Evolutionary conservation across 1,140 invertebrate genomes (phyloP).

Genomic region (Idris sp.): DNA sequence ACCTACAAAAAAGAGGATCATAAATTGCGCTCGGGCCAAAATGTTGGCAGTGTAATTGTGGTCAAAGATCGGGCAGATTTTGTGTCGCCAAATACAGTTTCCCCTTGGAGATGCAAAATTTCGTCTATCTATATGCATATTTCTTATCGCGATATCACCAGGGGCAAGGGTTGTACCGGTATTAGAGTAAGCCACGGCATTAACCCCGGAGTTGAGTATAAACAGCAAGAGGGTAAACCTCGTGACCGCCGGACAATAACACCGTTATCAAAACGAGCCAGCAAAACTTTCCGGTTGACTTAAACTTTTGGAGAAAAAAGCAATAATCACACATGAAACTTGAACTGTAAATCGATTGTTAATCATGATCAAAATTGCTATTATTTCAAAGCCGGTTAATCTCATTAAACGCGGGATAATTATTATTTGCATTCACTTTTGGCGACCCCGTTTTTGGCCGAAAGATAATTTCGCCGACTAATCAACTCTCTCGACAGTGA

Average conservation of each 20-base stretch:
- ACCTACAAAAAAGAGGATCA: too few species aligned
- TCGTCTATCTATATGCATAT: conserved; percentile 69
- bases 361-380: not conserved
- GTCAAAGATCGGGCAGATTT: conserved; percentile 51
- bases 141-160: conserved; percentile 74
- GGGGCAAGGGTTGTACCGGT: conserved; percentile 74
- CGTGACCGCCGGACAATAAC: conserved; percentile 72
- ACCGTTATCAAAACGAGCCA: conserved; percentile 71
- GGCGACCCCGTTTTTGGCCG: conserved; percentile 9
- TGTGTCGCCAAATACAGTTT: conserved; percentile 35
- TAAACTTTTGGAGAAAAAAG: conserved; percentile 57
- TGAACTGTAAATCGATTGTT: too few species aligned
- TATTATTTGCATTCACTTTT: not conserved
- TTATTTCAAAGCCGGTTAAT: not conserved
- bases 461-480: conserved; percentile 25
- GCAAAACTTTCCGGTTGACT: conserved; percentile 40
- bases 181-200: conserved; percentile 75
- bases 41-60: conserved; percentile 48
- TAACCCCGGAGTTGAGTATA: conserved; percentile 76
- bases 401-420: conserved; percentile 4
- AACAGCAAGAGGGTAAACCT: conserved; percentile 67
- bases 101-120: conserved; percentile 55
- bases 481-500: conserved; percentile 31
- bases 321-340: too few species aligned
- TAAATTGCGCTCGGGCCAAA: conserved; percentile 15